Conservation (phyloP, 2,113 vertebrate species). For the Scopus umbretta region DNA sequence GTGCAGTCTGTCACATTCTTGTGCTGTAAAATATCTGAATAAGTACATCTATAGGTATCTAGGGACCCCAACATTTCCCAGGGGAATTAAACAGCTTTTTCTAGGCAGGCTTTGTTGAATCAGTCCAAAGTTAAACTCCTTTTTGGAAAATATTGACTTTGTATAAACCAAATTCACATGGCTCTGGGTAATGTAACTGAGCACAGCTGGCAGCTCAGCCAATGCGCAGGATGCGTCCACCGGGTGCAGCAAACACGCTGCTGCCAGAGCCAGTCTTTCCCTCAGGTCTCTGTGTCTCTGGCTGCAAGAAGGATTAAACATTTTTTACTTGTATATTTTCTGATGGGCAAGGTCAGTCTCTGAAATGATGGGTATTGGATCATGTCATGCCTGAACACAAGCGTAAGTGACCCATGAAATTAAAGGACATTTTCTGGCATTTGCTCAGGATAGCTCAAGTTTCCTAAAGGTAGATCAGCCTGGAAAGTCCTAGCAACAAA, state of each 20-base stretch:
- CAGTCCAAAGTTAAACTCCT: not conserved
- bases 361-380: not conserved
- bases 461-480: not conserved
- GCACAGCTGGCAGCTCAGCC: not conserved
- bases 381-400: not conserved
- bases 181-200: not conserved
- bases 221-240: fast-evolving
- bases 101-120: not conserved
- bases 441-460: not conserved
- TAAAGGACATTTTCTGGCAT: not conserved
- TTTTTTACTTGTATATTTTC: not conserved
- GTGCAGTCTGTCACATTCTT: not conserved
- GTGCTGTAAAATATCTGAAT: not conserved
- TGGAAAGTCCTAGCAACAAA: not conserved
- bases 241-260: not conserved
- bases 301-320: not conserved
- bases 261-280: not conserved
- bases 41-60: not conserved
- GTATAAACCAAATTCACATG: not conserved
- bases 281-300: not conserved
- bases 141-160: not conserved
- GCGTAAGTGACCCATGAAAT: not conserved
- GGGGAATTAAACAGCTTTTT: not conserved
- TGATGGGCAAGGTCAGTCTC: constrained; percentile 2
- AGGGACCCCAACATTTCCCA: not conserved